Evolutionary conservation across 2,113 vertebrate genomes (phyloP), one percentile per base, ranked within the genome.

Genomic region (Alethe diademata): DNA sequence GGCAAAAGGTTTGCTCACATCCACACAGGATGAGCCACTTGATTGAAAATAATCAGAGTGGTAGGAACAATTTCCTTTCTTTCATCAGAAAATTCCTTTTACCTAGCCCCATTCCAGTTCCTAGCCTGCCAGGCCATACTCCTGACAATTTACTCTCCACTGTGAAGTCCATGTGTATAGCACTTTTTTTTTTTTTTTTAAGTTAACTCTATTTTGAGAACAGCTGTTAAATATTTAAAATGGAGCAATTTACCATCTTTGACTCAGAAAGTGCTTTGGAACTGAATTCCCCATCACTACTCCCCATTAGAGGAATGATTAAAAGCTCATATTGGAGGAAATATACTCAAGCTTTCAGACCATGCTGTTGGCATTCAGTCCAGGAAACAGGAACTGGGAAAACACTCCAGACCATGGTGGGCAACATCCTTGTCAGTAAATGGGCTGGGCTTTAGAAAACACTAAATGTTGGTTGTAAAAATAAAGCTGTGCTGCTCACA

Each of bases 41-140:
- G 42, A 93, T 66, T 94, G 73, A 90, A 96, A 95, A 72, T 22
- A 92, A 97, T 67, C 96, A 66, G 67, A 96, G 38, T 61, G 67
- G 72, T 40, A 90, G 93, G 57, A 92, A 70, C 78, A 93, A 97
- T 97, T 97, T 97, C 96, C 95, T 93, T 78, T 78, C 86, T 88
- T 93, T 92, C 82, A 93, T 95, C 66, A 95, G 57, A 75, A 96
- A 93, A 97, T 97, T 95, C 93, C 69, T 95, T 78, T 66, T 19
- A 31, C 45, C 76, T 29, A 85, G 53, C 29, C 60, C 86, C 47
- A 40, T 62, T 78, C 64, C 61, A 62, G 76, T 7, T 61, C 91
- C 57, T 5, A 56, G 53, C 24, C 78, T 92, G 70, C 66, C 93
- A 71, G 45, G 56, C 45, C 86, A 60, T 20, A 23, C 38, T 80